Evolutionary conservation across 2,888 invertebrate species (phyloP).

Genomic region (Fragum whitleyi): DNA sequence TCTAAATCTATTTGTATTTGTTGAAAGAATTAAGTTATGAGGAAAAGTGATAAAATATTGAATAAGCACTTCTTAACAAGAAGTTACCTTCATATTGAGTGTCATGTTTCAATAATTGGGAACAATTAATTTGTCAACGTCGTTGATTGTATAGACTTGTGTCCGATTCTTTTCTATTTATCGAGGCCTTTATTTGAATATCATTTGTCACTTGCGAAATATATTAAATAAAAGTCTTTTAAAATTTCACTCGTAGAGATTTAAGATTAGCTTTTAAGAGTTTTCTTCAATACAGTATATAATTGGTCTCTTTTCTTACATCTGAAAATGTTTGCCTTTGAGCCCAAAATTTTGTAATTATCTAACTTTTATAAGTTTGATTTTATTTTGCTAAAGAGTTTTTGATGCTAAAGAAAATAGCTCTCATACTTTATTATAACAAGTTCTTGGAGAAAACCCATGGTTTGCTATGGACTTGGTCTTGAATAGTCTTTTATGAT

Average conservation of each 20-base stretch:
- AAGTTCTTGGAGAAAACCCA: too few relatives aligned
- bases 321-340: constrained; percentile 19
- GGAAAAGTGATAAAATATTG: too few relatives aligned
- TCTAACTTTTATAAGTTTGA: neutral
- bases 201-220: constrained; percentile 23
- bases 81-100: constrained; percentile 15
- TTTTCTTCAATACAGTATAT: constrained; percentile 7
- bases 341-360: constrained; percentile 2
- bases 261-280: constrained; percentile 16
- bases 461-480: too few relatives aligned
- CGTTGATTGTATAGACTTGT: constrained; percentile 21
- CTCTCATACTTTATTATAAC: too few relatives aligned
- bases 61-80: neutral
- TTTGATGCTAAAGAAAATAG: too few relatives aligned
- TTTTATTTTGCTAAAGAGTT: too few relatives aligned
- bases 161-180: constrained; percentile 18
- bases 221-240: constrained; percentile 23
- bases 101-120: constrained; percentile 27
- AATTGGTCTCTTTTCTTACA: constrained; percentile 20
- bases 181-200: constrained; percentile 17
- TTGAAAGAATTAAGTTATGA: too few relatives aligned
- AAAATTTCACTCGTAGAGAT: constrained; percentile 20
- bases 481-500: too few relatives aligned
- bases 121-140: constrained; percentile 31
- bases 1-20: too few relatives aligned